Conservation (phyloP, 2,797 vertebrate species). For the Halcyon leucocephala region DNA sequence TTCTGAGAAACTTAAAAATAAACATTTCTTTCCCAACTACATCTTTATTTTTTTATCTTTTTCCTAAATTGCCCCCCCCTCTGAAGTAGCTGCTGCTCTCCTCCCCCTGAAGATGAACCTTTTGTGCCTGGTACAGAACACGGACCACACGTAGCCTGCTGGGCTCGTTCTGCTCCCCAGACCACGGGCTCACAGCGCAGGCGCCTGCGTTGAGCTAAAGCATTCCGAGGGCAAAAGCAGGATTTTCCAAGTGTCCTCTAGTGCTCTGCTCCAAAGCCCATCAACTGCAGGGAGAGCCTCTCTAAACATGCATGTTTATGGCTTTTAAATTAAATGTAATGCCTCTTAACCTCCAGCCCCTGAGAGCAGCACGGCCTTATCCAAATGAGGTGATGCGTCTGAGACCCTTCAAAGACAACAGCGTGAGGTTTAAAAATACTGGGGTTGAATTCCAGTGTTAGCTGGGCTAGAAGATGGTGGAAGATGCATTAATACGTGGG, state of each 20-base stretch:
- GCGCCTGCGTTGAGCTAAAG: neutral
- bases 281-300: neutral
- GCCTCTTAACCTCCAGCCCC: neutral
- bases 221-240: neutral
- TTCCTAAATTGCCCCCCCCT: neutral
- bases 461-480: neutral
- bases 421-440: neutral
- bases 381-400: neutral
- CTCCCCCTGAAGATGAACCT: neutral
- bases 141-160: rapidly evolving
- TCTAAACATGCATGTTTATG: neutral
- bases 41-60: neutral
- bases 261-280: neutral
- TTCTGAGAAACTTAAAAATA: slow-evolving; percentile 66
- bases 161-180: neutral
- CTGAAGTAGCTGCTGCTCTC: neutral
- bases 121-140: rapidly evolving
- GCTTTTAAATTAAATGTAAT: neutral
- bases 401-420: neutral
- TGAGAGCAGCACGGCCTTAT: neutral
- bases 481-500: rapidly evolving
- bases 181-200: rapidly evolving
- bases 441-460: neutral
- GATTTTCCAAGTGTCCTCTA: neutral
- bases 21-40: slow-evolving; percentile 65